Conservation (phyloP, 2,888 invertebrate species). For the Drosophila colorata region DNA sequence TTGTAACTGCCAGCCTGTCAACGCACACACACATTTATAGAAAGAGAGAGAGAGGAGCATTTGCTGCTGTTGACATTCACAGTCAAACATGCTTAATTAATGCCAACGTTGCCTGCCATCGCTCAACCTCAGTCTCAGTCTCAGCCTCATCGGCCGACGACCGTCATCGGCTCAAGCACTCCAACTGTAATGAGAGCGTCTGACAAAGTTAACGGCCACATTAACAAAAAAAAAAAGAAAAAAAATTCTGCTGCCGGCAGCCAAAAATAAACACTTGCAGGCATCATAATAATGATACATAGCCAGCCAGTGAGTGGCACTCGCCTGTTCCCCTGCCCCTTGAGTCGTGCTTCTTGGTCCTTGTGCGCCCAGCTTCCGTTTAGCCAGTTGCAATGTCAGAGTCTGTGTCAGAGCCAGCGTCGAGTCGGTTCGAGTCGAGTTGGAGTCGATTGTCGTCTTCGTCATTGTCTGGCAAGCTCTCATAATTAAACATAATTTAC, state of each 20-base stretch:
- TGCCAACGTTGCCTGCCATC: slow-evolving; percentile 66
- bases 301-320: slow-evolving; percentile 59
- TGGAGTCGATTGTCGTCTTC: slow-evolving; percentile 47
- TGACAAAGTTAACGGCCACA: slow-evolving; percentile 78
- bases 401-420: slow-evolving; percentile 26
- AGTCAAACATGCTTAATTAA: slow-evolving; percentile 82
- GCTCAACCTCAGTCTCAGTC: slow-evolving; percentile 40
- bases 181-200: slow-evolving; percentile 58
- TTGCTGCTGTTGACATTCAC: slow-evolving; percentile 79
- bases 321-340: slow-evolving; percentile 34
- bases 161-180: slow-evolving; percentile 26
- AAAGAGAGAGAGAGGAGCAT: slow-evolving; percentile 25
- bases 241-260: slow-evolving; percentile 51
- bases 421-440: slow-evolving; percentile 32
- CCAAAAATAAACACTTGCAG: slow-evolving; percentile 79
- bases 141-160: slow-evolving; percentile 5
- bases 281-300: slow-evolving; percentile 78
- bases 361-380: slow-evolving; percentile 50
- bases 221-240: slow-evolving; percentile 54
- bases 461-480: slow-evolving; percentile 66
- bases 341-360: slow-evolving; percentile 29
- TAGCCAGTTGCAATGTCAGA: slow-evolving; percentile 46
- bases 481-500: slow-evolving; percentile 69
- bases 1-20: slow-evolving; percentile 56
- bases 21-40: slow-evolving; percentile 42